A percentile compares a stretch with the other conserved stretches of the same genome.
Conservation (phyloP, 2,888 invertebrate species). For the Aphidoletes aphidimyza region DNA sequence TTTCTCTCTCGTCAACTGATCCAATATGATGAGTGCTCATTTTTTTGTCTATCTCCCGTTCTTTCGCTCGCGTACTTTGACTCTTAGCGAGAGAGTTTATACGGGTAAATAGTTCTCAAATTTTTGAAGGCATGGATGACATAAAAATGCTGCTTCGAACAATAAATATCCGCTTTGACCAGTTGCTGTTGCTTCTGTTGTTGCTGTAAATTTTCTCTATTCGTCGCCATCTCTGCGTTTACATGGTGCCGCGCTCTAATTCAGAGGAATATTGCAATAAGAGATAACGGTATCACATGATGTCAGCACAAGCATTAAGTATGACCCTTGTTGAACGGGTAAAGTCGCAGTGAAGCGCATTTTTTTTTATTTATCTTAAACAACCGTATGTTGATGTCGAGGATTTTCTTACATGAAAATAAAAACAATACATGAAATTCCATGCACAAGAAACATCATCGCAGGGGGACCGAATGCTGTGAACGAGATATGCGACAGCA, state of each 20-base stretch:
- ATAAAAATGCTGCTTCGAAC: constrained; percentile 37
- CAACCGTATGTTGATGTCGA: neutral
- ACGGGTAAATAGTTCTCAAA: constrained; percentile 21
- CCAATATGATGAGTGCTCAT: neutral
- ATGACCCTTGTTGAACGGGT: neutral
- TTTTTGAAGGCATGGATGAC: constrained; percentile 38
- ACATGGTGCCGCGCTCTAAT: neutral
- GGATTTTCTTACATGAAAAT: constrained; percentile 7
- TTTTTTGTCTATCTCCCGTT: neutral
- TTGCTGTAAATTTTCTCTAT: neutral
- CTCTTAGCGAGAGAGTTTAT: neutral
- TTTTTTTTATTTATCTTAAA: neutral
- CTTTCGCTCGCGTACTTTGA: neutral
- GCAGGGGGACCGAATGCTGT: neutral
- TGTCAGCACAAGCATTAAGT: neutral
- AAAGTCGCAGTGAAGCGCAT: neutral
- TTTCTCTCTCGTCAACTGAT: neutral
- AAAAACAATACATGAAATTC: neutral
- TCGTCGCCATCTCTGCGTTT: neutral
- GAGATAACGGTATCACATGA: constrained; percentile 52
- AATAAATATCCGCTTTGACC: constrained; percentile 24
- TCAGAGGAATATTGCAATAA: constrained; percentile 11
- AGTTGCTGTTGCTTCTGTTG: neutral
- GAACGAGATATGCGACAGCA: neutral
- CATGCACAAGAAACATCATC: neutral